Evolutionary conservation across 2,888 invertebrate genomes (phyloP), one percentile per base, ranked within the genome.

Genomic region (Cryptosula pallasiana): DNA sequence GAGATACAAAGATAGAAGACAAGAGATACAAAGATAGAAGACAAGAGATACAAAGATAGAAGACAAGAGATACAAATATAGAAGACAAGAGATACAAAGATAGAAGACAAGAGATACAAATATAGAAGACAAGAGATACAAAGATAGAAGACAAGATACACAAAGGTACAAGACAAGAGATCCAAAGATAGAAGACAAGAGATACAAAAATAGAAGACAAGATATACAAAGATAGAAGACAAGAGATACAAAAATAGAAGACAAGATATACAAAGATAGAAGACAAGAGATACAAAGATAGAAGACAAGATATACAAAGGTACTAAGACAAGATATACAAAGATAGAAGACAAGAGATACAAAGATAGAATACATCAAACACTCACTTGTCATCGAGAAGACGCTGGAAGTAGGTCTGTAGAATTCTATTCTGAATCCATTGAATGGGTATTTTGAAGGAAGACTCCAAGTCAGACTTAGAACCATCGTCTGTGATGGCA

Each of bases 371-470:
- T n/a, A n/a, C n/a, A 20, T 45, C 20, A 45, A 45, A 5, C 27
- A 70, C 76, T 71, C 79, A 87, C 87, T 94, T 89, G 86, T 98
- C 97, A 84, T 97, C 97, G 84, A 95, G 90, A 29, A 91, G 90
- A 0, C 91, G 90, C 87, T 90, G 90, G 80, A 90, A 90, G 84
- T 91, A 91, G 63, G 92, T 95, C 85, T 98, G 95, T 34, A 98
- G 88, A 75, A 98, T 95, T 88, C 97, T 97, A 81, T 97, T 80
- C 74, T 79, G 79, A 75, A 97, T 95, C 96, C 97, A 97, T 75
- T 92, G 91, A 73, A 79, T 82, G 72, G 84, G 82, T 79, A 92
- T 92, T 80, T 93, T 92, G 84, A 97, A 97, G 74, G 97, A 93
- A 87, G 93, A 90, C 63, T 63, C 63, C 3, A 32, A 34, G 29